Conservation (phyloP, 2,113 vertebrate species). For the Irena cyanogastra region DNA sequence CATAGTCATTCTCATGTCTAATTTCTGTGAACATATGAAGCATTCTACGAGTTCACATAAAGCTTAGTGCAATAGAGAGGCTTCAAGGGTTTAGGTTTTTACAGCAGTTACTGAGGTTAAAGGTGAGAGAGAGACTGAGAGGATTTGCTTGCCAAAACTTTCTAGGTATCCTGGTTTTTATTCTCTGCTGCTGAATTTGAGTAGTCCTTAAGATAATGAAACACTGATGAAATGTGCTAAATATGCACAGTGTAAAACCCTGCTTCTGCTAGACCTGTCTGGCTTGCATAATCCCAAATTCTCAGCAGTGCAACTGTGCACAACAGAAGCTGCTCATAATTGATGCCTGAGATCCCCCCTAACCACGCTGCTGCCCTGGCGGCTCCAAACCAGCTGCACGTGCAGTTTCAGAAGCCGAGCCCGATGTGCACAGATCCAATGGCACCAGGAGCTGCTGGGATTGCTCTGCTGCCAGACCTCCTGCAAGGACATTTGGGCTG, state of each 20-base stretch:
- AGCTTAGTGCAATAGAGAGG: neutral
- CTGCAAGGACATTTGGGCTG: neutral
- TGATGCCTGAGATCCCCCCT: conserved; percentile 10
- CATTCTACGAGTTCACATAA: neutral
- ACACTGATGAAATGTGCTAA: conserved; percentile 37
- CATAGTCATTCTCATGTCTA: neutral
- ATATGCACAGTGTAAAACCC: neutral
- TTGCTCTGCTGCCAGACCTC: neutral
- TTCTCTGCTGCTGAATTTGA: neutral
- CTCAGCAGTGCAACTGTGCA: conserved; percentile 1
- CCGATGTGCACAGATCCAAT: neutral
- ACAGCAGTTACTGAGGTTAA: conserved; percentile 27
- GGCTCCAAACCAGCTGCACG: neutral
- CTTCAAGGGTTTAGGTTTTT: conserved; percentile 18
- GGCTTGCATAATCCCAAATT: conserved; percentile 26
- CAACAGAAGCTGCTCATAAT: conserved; percentile 36
- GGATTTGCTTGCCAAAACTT: neutral
- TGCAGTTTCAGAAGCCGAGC: neutral
- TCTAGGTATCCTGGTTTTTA: neutral
- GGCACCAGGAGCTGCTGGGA: neutral
- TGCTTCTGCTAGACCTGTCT: conserved; percentile 35
- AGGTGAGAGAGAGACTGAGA: neutral
- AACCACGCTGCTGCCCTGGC: neutral
- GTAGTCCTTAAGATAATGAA: neutral
- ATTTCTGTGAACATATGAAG: neutral